Evolutionary conservation across 1,140 invertebrate species (phyloP), one percentile per base, ranked within the genome.

Genomic region (Copidosoma floridanum): DNA sequence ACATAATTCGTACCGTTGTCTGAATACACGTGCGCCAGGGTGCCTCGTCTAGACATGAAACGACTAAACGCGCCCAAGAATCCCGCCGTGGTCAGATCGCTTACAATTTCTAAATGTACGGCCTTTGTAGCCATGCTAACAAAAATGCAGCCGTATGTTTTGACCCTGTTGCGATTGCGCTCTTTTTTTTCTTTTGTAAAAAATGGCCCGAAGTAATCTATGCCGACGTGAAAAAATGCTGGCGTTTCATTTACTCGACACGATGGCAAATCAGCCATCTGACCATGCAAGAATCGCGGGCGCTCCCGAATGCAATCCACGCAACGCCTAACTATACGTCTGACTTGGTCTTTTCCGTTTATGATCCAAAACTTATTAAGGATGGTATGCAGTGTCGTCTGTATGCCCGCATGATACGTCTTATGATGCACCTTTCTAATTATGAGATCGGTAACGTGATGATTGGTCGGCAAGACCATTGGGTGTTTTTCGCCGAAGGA

Each of bases 391-490:
- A 66, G 37, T 2, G 55, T 64, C 1, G 7, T 35, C 27, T 55
- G 63, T 16, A 73, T 71, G 12, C 73, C 75, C 12, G 64, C 65
- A 67, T 81, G 77, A 11, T 74, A 48, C 32, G 65, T 51, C 16
- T 55, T 52, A 1, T 29, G 0, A 58, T 64, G 62, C 35, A 26
- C 23, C 1, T 59, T 37, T 16, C 18, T 2, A 26, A 66, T 64
- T 10, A 66, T 47, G 40, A 68, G 32, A 12, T 23, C 55, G 0
- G 62, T 64, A 11, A 68, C 55, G n/a, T 57, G 41, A 65, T 65
- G 32, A 11, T 64, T 44, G 4, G 35, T 38, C 11, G 70, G 68
- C 20, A 79, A 57, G 20, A 80, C 32, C 12, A 76, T 69, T 26
- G 44, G 24, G 6, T 47, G 14, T 27, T 47, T 47, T 27, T 26